Evolutionary conservation across 2,797 vertebrate species (phyloP).

Genomic region (Eulemur albifrons): DNA sequence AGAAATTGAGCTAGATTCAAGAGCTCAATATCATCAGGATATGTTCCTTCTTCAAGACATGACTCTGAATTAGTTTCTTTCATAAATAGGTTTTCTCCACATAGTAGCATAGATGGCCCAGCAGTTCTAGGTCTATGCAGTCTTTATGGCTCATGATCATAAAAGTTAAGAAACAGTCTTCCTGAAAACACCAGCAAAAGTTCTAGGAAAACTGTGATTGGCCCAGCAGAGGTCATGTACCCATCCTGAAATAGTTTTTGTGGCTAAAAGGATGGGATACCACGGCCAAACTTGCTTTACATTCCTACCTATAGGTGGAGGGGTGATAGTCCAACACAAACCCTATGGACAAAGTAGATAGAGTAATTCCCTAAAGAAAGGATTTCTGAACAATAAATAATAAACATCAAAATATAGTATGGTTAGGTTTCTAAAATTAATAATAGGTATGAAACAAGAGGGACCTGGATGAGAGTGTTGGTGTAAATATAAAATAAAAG

Average conservation of each 20-base stretch:
- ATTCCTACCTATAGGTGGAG: not conserved
- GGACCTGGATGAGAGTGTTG: not conserved
- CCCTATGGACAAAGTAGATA: not conserved
- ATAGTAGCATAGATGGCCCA: not conserved
- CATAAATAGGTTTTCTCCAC: not conserved
- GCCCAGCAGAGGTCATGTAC: not conserved
- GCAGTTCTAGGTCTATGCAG: not conserved
- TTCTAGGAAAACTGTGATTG: not conserved
- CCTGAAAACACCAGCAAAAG: not conserved
- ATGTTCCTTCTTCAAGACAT: not conserved
- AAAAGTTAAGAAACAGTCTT: not conserved
- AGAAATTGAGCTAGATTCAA: not conserved
- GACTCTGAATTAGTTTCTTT: not conserved
- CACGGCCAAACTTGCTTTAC: not conserved
- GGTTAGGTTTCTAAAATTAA: not conserved
- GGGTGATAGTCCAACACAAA: not conserved
- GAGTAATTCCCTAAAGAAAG: not conserved
- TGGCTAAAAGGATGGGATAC: not conserved
- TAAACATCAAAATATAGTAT: not conserved
- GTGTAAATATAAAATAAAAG: not conserved
- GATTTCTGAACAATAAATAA: slow-evolving; percentile 32
- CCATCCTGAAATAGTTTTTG: not conserved
- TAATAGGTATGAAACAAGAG: not conserved
- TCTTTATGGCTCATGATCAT: not conserved
- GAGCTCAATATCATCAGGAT: not conserved